Evolutionary conservation across 2,113 vertebrate species (phyloP), one percentile per base, ranked within the genome.

Genomic region (Lasiurus cinereus): DNA sequence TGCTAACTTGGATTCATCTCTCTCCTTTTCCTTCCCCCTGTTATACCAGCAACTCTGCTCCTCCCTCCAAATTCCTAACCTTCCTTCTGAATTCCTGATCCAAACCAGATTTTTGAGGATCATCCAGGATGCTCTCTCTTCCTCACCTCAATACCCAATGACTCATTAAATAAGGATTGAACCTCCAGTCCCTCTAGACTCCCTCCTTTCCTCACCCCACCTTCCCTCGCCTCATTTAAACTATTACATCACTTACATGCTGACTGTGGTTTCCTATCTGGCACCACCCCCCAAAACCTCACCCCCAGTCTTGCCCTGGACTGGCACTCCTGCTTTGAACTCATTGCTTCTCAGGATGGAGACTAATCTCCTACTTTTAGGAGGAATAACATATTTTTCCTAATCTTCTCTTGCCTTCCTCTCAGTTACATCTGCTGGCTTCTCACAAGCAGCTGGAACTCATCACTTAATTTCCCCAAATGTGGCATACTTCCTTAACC

Each of bases 181-280:
- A 50, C 27, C 27, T 69, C 14, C n/a, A 0, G 31, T 62, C 36
- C 64, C 43, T 77, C 29, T 14, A 36, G 33, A 36, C 18, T 36
- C 22, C 18, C 36, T 21, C 15, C 13, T 19, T 70, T 36, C 36
- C 8, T 46, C 21, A 8, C 39, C 6, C 29, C 36, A 43, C 21
- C 12, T n/a, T 69, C 43, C 8, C 52, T 62, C 39, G 11, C n/a
- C 19, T 59, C 21, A n/a, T 36, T 31, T 46, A 56, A 56, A 22
- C 78, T 16, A 1, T 64, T 0, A 0, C 48, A 24, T 36, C 16
- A 67, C 64, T 67, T 15, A 31, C 1, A 2, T n/a, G n/a, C 1
- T 54, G 33, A 43, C 67, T 16, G 69, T 59, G 29, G 24, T 12
- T 5, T 92, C 15, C 39, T 39, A 36, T 46, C 39, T 83, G 52